Conservation (phyloP, 2,888 invertebrate genomes). For the Aphodius sticticus region DNA sequence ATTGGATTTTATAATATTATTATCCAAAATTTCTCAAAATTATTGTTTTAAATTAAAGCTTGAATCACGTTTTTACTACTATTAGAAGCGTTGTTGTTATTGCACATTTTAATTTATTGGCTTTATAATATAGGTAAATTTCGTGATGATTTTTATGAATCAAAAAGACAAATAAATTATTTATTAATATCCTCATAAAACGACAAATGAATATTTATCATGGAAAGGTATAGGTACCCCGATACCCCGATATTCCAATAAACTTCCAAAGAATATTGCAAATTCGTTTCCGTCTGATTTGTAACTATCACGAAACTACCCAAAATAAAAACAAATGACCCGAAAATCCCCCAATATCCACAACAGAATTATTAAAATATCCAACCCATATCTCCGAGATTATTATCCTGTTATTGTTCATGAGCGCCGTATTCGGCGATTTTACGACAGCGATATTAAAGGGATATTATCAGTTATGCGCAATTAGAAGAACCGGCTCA, state of each 20-base stretch:
- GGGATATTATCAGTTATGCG: conserved; percentile 7
- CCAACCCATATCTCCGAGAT: background rate
- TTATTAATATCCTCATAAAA: too few relatives aligned
- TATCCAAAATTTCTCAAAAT: too few relatives aligned
- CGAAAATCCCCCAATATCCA: background rate
- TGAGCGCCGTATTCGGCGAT: background rate
- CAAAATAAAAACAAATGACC: background rate
- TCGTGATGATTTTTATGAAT: too few relatives aligned
- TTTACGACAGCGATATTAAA: background rate
- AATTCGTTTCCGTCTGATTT: background rate
- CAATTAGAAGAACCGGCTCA: conserved; percentile 21
- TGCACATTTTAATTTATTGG: too few relatives aligned
- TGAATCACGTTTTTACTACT: too few relatives aligned
- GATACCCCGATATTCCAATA: background rate
- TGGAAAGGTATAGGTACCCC: background rate
- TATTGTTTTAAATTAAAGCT: too few relatives aligned
- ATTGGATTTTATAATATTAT: too few relatives aligned
- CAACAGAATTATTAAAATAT: background rate
- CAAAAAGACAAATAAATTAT: too few relatives aligned
- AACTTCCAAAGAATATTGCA: background rate
- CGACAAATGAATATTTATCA: background rate
- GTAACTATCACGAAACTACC: too few relatives aligned
- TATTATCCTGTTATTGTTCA: conserved; percentile 4
- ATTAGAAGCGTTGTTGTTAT: too few relatives aligned
- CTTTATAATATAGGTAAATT: too few relatives aligned